phyloP scores from a whole-genome alignment of 2,888 invertebrate genomes.

The Hedychridium roseum region DNA sequence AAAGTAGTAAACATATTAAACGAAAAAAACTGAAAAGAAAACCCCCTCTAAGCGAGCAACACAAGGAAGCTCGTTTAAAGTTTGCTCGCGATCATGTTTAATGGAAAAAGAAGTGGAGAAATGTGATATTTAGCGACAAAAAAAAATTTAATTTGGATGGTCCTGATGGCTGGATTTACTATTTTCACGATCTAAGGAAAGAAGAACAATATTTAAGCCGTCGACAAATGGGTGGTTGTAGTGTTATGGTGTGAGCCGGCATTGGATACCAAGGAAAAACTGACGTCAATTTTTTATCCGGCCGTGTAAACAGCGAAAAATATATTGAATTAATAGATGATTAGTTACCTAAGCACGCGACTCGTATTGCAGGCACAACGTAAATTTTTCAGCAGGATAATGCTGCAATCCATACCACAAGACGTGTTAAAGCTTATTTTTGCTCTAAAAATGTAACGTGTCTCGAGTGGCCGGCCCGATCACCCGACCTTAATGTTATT shows the following conservation, averaged over 20 bases:
- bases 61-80: constrained; percentile 5
- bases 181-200: constrained; percentile 18
- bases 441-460: neutral
- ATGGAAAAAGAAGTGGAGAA: constrained; percentile 8
- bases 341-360: neutral
- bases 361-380: neutral
- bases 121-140: constrained; percentile 15
- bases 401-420: constrained; percentile 2
- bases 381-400: constrained; percentile 12
- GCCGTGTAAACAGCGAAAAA: no score
- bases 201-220: constrained; percentile 4
- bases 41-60: constrained; percentile 6
- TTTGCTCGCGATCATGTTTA: constrained; percentile 5
- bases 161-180: constrained; percentile 9
- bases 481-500: constrained; percentile 9
- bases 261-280: constrained; percentile 1
- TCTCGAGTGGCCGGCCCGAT: constrained; percentile 3
- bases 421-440: constrained; percentile 4
- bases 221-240: constrained; percentile 11
- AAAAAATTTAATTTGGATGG: constrained; percentile 17
- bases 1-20: constrained; percentile 7
- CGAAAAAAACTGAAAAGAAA: constrained; percentile 5
- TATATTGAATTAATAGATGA: no score
- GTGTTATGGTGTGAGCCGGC: neutral
- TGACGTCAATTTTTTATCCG: neutral